Evolutionary conservation across 2,888 invertebrate genomes (phyloP), one percentile per base, ranked within the genome.

Genomic region (Drosophila paracracens): DNA sequence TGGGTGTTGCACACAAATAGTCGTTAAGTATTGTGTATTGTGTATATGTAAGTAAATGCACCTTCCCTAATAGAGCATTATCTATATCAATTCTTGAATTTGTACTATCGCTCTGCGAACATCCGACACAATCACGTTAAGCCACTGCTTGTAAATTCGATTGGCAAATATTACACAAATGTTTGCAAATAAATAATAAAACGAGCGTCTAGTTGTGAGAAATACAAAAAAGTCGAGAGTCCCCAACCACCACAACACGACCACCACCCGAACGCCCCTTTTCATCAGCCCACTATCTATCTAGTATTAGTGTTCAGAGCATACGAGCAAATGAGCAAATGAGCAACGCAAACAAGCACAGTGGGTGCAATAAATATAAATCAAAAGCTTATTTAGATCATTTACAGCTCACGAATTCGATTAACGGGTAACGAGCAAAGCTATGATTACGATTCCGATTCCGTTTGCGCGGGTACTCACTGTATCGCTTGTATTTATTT

Each of bases 131-230:
- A 74, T 87, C 87, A 89, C 84, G 84, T 78, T 74, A 70, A 83
- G 46, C 27, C 51, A 54, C 33, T 69, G 74, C 65, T 70, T 86
- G 89, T 69, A 74, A 86, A 86, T 89, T 87, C 66, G 60, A 81
- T 83, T 75, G 40, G 51, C 75, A 89, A 87, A 86, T 80, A 86
- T 82, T 76, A 74, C 81, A 81, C 82, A 71, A 74, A 80, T 80
- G 81, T 64, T 80, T 71, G 71, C 78, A 66, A 83, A 86, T 74
- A 79, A 88, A 74, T 76, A 79, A 83, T 78, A 68, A 79, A 83
- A 74, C 76, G 73, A 85, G 54, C 38, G 40, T 61, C 59, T 58
- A 73, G 70, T 74, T 77, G 83, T 75, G 61, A 70, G 57, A 75
- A 68, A 66, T 66, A 64, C 48, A 60, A 13, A 46, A 21, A 13